Evolutionary conservation across 2,888 invertebrate genomes (phyloP).

Genomic region (Atherix ibis): DNA sequence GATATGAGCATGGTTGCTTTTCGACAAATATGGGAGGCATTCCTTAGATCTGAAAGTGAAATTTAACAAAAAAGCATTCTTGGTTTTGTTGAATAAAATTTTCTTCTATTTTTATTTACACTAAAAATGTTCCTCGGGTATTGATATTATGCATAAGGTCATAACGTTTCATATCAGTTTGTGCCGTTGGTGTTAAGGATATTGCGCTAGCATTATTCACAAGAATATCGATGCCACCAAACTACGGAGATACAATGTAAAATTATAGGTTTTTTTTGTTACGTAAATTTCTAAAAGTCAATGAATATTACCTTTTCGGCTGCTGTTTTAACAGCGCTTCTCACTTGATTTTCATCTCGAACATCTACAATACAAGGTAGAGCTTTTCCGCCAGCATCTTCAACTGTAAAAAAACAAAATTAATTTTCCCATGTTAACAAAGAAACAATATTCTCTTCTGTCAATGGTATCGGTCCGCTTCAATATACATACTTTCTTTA

Average conservation of each 20-base stretch:
- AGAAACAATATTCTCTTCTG: no score
- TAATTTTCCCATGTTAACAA: no score
- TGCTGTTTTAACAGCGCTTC: constrained; percentile 47
- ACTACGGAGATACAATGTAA: constrained; percentile 41
- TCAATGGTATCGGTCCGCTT: no score
- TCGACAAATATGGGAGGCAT: constrained; percentile 74
- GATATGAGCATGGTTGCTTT: constrained; percentile 82
- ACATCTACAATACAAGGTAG: constrained; percentile 73
- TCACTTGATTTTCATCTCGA: constrained; percentile 54
- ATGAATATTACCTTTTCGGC: constrained; percentile 34
- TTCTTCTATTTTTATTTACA: constrained; percentile 44
- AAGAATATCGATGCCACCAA: constrained; percentile 90
- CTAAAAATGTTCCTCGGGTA: constrained; percentile 85
- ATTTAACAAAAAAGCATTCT: constrained; percentile 2
- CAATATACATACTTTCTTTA: constrained; percentile 64
- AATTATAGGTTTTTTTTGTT: constrained; percentile 43
- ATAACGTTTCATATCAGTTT: constrained; percentile 89
- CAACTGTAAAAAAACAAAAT: constrained; percentile 39
- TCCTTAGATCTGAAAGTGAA: constrained; percentile 58
- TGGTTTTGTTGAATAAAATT: not conserved
- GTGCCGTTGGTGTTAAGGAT: constrained; percentile 59
- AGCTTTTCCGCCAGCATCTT: constrained; percentile 63
- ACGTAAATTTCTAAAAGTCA: not conserved
- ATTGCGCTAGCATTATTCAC: constrained; percentile 97
- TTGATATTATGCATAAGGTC: constrained; percentile 94